phyloP scores from a whole-genome alignment of 2,113 vertebrate species.

The Otus sunia region DNA sequence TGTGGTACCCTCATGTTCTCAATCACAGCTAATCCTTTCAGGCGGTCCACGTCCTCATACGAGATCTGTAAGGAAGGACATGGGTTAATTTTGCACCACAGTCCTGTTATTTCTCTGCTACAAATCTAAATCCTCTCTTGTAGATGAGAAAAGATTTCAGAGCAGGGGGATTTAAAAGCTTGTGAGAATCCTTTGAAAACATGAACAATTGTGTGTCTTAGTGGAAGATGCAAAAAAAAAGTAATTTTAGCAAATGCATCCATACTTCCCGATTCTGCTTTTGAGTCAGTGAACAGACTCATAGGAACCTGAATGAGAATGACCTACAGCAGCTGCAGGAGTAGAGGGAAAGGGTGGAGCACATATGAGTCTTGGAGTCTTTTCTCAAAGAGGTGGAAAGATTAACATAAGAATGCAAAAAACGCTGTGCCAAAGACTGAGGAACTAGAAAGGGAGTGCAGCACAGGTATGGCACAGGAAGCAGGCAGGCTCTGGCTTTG shows the following conservation, averaged over 20 bases:
- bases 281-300: neutral
- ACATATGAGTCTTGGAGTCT: neutral
- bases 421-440: neutral
- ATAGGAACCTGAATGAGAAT: neutral
- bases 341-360: neutral
- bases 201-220: neutral
- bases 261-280: neutral
- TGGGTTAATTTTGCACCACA: neutral
- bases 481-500: neutral
- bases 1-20: conserved; percentile 88
- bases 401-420: neutral
- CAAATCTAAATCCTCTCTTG: neutral
- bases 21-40: conserved; percentile 80
- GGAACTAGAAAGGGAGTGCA: neutral
- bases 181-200: neutral
- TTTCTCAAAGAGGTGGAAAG: neutral
- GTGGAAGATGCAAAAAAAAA: neutral
- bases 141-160: neutral
- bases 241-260: neutral
- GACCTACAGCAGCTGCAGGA: neutral
- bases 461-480: neutral
- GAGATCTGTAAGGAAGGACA: conserved; percentile 79
- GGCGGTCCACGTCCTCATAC: conserved; percentile 88
- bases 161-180: neutral
- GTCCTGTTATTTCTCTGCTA: neutral